Base-by-base conservation (phyloP, 1,140 invertebrate species). In the Delia radicum region DNA sequence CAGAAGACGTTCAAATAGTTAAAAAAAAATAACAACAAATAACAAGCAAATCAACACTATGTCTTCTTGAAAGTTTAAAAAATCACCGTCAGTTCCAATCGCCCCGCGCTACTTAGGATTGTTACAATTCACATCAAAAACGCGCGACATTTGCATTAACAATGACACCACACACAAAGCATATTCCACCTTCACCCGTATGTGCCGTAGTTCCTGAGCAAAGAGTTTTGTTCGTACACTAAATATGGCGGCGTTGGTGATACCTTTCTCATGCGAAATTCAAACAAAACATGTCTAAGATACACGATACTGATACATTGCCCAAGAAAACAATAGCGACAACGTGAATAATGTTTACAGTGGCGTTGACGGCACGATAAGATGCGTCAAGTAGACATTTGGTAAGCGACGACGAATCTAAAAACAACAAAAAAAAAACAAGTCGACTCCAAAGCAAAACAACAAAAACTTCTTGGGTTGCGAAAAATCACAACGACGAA, bases 291-390 rank as follows among this genome's bases (percentile, higher is more conserved):
- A 69, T 69, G 65, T 69, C 65, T 69, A 69, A 69, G 65, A 69
- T 69, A 69, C 65, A 69, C 65, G 65, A 69, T 69, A 69, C 65
- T 69, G 65, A 69, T 69, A 69, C 65, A 69, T 69, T 31, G 65
- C 65, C 65, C 18, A 37, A 69, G 65, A 69, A 33, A 69, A 69
- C 65, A 69, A 69, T 69, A 69, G 65, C 63, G 63, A 69, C 65
- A 69, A 69, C 65, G 65, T 69, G 65, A 69, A 69, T 69, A 69
- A 69, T 69, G 65, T 69, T 69, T 69, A 69, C 65, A 69, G 65
- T 69, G 65, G 65, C 65, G 65, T 69, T 69, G 65, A 69, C 65
- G 65, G 65, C 31, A 69, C 65, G 65, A 69, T 69, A 69, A 69
- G 65, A 69, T 69, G 65, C 65, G 65, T 69, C 65, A 69, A 69